These are phyloP conservation scores for Enteromius anoplus DNA, from an alignment of 2,797 vertebrate genomes.

Conservation along the genomic window DNA sequence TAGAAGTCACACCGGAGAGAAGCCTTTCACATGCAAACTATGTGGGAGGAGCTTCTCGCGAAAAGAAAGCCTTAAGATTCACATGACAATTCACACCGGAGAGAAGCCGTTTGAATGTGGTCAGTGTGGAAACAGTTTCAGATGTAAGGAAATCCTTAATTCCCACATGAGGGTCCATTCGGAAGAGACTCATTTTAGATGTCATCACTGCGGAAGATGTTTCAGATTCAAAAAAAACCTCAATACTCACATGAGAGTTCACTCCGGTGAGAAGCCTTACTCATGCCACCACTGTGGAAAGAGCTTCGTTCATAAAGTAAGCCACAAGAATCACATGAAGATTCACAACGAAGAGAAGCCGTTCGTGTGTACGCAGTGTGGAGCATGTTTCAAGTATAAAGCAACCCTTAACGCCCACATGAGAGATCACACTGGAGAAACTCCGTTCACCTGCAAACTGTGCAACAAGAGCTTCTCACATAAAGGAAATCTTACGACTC, in stretches of 20 bases:
- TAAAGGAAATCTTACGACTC: slow-evolving; percentile 15
- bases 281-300: background rate
- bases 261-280: background rate
- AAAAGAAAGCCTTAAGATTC: slow-evolving; percentile 4
- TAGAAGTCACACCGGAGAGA: slow-evolving; percentile 6
- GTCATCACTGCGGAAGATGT: background rate
- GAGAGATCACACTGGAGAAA: slow-evolving; percentile 2
- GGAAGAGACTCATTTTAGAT: background rate
- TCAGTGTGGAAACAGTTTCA: background rate
- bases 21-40: background rate
- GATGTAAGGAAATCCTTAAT: background rate
- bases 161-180: background rate
- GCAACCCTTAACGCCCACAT: slow-evolving; percentile 2
- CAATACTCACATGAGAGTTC: background rate
- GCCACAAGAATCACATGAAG: slow-evolving; percentile 8
- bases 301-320: background rate
- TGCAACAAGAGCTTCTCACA: background rate
- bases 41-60: background rate
- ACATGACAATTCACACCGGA: background rate
- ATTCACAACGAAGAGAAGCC: background rate
- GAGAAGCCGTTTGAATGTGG: background rate
- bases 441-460: background rate
- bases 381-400: background rate
- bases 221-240: background rate
- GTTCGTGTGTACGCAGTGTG: background rate